A percentile compares a stretch with the other conserved stretches of the same genome.
Conservation (phyloP, 2,113 vertebrate species). For the Sylvietta virens region DNA sequence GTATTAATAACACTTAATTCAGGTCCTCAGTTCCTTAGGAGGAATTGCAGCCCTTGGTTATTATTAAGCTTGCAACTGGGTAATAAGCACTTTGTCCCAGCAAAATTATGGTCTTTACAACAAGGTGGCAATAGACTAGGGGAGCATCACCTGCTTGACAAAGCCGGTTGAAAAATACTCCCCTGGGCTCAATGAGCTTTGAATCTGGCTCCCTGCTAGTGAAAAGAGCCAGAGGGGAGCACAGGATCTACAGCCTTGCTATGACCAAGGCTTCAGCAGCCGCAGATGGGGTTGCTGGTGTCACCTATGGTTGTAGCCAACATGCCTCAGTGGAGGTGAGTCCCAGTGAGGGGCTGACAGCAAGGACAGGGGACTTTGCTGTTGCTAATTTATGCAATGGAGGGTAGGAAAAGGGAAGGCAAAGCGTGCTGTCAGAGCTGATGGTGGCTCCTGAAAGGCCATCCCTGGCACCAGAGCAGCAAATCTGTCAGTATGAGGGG, state of each 20-base stretch:
- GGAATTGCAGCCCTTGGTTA: constrained; percentile 2
- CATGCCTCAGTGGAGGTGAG: not conserved
- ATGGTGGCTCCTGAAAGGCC: not conserved
- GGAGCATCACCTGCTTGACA: not conserved
- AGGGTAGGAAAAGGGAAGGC: not conserved
- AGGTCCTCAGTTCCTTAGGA: constrained; percentile 31
- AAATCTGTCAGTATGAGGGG: not conserved
- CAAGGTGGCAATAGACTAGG: not conserved
- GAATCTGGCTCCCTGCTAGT: not conserved
- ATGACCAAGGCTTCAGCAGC: not conserved
- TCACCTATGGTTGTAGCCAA: not conserved
- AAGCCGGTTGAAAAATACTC: not conserved
- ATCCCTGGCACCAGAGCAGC: not conserved
- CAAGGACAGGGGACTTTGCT: not conserved
- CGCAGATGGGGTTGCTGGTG: not conserved
- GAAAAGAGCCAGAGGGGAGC: not conserved
- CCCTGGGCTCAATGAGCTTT: not conserved
- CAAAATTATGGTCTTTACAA: not conserved
- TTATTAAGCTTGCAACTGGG: not conserved
- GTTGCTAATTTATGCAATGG: not conserved
- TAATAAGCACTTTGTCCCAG: constrained; percentile 44
- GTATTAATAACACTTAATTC: constrained; percentile 51
- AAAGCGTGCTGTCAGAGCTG: fast-evolving
- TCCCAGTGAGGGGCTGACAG: not conserved
- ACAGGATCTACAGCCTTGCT: not conserved